Base-by-base conservation (phyloP, 92 coral and sea anemone genomes). In the Isaurus tuberculatus region DNA sequence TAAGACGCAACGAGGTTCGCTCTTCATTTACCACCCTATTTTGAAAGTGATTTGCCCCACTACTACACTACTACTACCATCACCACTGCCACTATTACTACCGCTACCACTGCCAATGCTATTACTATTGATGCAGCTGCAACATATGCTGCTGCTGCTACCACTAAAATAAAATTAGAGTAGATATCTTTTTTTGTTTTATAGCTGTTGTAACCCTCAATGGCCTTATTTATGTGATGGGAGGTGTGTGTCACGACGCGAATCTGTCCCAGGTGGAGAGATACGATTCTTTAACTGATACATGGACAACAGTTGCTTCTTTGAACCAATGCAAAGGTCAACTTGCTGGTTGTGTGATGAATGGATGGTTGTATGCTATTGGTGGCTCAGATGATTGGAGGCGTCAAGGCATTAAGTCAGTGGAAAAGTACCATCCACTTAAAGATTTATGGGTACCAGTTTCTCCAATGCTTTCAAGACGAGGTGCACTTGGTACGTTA, bases 381-480 rank as follows among this genome's bases (percentile, higher is more conserved):
- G 88, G 91, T 15, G 91, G 91, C 32, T 75, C 79, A 4, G 91
- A 88, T 84, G 91, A 88, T 77, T 53, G 11, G 8, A 82, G 80
- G 8, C 80, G 91, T 29, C 80, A 88, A 70, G 91, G 91, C 25
- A 68, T 88, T 55, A 88, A 88, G 85, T 75, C 85, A n/a, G 91
- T 88, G 57, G 91, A 88, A 70, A 83, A 28, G 74, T 88, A 88
- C 85, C 44, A 70, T 17, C 85, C 91, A 0, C 33, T 68, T 68
- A 74, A 67, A 25, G 79, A 88, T 84, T 65, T 77, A 14, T 88
- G 91, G 91, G 77, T 84, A 46, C 31, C 66, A 43, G 88, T 78
- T 15, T 13, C 85, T 25, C 72, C 91, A 46, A 83, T 88, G 91
- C 91, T 72, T 42, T 30, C 44, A 19, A 85, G 91, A 30, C 80